phyloP scores from a whole-genome alignment of 1,140 invertebrate species.

The Tetramorium parvispinum region DNA sequence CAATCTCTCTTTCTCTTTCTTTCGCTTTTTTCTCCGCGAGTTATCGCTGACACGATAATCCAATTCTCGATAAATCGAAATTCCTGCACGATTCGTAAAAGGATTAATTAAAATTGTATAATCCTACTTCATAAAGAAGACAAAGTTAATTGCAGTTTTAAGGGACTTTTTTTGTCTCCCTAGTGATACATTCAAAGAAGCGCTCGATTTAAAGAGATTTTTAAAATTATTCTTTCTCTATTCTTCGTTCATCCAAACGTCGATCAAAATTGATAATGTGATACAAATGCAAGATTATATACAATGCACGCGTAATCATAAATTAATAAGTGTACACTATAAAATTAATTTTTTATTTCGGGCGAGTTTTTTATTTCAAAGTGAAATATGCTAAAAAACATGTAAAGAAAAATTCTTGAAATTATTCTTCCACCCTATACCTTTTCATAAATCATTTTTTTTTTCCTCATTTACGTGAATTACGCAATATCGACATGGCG shows the following conservation, averaged over 20 bases:
- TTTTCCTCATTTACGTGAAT: not conserved
- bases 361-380: not conserved
- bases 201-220: not conserved
- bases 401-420: not conserved
- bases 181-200: not conserved
- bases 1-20: not conserved
- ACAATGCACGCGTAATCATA: not conserved
- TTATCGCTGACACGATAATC: not conserved
- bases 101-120: slow-evolving; percentile 11
- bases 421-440: not conserved
- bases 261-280: not conserved
- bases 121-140: not conserved
- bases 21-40: not conserved
- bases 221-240: not conserved
- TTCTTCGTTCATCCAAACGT: too few species aligned
- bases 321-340: not conserved
- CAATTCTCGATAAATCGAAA: slow-evolving; percentile 21
- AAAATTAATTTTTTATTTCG: slow-evolving; percentile 6
- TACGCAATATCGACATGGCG: not conserved
- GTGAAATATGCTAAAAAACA: not conserved
- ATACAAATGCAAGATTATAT: not conserved
- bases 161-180: not conserved
- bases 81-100: not conserved
- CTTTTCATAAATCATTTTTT: not conserved
- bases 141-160: not conserved